These are phyloP conservation scores for Chloroceryle inda DNA, from an alignment of 2,797 vertebrate genomes.

Conservation along the genomic window DNA sequence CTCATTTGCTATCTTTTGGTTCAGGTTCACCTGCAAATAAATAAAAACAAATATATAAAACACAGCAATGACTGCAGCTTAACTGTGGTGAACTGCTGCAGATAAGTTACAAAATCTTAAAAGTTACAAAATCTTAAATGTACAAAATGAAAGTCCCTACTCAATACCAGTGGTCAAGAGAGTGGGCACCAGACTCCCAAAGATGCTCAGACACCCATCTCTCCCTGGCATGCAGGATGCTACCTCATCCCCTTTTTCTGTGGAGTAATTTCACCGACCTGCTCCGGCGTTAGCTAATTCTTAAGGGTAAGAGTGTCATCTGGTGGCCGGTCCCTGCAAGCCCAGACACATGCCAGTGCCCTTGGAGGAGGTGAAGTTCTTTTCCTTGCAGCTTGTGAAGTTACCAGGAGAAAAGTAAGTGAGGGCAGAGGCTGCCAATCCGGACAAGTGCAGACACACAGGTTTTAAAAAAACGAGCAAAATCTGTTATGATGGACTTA, in stretches of 20 bases:
- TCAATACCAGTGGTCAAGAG: background rate
- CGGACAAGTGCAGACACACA: background rate
- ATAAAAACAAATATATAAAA: background rate
- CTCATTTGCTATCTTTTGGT: background rate
- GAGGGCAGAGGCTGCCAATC: background rate
- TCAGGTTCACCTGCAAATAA: background rate
- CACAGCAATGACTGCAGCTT: background rate
- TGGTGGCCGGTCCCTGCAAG: slow-evolving; percentile 33
- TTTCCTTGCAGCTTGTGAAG: too few species aligned
- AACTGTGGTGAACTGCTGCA: background rate
- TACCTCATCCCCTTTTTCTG: background rate
- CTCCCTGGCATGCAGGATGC: accelerated
- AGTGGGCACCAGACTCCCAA: background rate
- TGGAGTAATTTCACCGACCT: accelerated
- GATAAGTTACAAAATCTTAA: background rate
- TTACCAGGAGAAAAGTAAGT: background rate
- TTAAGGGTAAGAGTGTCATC: slow-evolving; percentile 49
- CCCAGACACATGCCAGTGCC: background rate
- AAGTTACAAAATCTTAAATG: background rate
- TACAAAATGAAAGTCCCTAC: background rate
- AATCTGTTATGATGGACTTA: background rate
- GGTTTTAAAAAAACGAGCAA: background rate
- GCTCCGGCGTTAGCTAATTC: accelerated
- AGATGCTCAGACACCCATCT: background rate
- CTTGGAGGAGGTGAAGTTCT: accelerated